Conservation (phyloP, 2,797 vertebrate species). For the Gymnothorax reevesii region DNA sequence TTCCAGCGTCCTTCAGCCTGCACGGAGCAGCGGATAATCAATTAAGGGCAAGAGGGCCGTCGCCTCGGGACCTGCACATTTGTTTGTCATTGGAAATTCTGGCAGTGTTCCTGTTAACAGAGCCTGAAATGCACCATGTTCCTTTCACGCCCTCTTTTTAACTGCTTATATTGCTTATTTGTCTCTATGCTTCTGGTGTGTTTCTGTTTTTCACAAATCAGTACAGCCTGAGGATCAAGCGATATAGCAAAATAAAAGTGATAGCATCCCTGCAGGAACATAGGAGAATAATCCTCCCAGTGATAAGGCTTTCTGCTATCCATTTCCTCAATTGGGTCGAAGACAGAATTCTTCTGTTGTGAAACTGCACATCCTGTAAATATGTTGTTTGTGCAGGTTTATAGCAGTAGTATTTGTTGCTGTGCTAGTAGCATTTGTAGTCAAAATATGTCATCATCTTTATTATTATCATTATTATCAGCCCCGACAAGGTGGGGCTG, state of each 20-base stretch:
- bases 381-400: no score
- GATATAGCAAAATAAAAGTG: background rate
- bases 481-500: no score
- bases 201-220: background rate
- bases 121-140: background rate
- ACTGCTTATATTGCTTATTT: background rate
- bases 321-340: no score
- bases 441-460: no score
- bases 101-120: background rate
- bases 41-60: constrained; percentile 3
- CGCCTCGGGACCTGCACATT: background rate
- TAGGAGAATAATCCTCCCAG: no score
- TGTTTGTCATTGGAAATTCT: background rate
- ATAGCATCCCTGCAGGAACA: no score
- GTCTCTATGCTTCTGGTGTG: background rate
- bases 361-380: no score
- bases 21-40: constrained; percentile 22
- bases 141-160: background rate
- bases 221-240: background rate
- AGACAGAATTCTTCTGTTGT: no score
- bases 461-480: no score
- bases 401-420: no score
- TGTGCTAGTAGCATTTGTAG: no score
- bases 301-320: no score
- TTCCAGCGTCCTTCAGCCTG: background rate